Evolutionary conservation across 2,888 invertebrate species (phyloP).

Genomic region (Panorpa germanica): DNA sequence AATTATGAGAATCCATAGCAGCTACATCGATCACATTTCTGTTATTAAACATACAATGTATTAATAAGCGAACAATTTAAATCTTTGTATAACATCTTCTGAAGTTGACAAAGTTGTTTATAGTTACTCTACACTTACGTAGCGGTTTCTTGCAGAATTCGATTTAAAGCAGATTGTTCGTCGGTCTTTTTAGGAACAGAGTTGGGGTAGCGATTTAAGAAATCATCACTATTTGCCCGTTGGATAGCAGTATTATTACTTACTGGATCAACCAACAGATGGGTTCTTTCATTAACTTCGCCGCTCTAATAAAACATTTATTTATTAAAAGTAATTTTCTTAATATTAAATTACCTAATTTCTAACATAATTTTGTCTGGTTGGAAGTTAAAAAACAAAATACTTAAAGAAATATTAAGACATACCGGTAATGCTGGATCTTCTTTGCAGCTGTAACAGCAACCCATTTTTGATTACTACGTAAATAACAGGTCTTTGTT

Average conservation of each 20-base stretch:
- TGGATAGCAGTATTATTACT: conserved; percentile 53
- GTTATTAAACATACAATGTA: conserved; percentile 15
- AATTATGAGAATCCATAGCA: conserved; percentile 68
- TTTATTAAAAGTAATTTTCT: too few relatives aligned
- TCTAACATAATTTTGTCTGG: too few relatives aligned
- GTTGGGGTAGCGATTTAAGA: conserved; percentile 37
- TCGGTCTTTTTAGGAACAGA: conserved; percentile 61
- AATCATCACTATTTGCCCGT: conserved; percentile 52
- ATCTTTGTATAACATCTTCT: conserved; percentile 2
- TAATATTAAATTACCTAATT: too few relatives aligned
- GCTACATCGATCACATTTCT: conserved; percentile 92
- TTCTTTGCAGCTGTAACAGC: conserved; percentile 22
- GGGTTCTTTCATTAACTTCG: conserved; percentile 54
- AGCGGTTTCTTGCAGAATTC: conserved; percentile 78
- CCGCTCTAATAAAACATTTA: conserved; percentile 18
- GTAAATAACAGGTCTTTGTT: too few relatives aligned
- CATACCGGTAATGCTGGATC: conserved; percentile 20
- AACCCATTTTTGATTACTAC: conserved; percentile 18
- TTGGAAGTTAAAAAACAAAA: too few relatives aligned
- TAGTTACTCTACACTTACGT: conserved; percentile 44
- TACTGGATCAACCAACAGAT: conserved; percentile 57
- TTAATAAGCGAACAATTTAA: background rate
- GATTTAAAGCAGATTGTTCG: conserved; percentile 77
- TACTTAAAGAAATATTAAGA: background rate
- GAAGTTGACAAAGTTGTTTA: too few relatives aligned